phyloP scores from a whole-genome alignment of 2,888 invertebrate genomes.

The Cheilosia soror region DNA sequence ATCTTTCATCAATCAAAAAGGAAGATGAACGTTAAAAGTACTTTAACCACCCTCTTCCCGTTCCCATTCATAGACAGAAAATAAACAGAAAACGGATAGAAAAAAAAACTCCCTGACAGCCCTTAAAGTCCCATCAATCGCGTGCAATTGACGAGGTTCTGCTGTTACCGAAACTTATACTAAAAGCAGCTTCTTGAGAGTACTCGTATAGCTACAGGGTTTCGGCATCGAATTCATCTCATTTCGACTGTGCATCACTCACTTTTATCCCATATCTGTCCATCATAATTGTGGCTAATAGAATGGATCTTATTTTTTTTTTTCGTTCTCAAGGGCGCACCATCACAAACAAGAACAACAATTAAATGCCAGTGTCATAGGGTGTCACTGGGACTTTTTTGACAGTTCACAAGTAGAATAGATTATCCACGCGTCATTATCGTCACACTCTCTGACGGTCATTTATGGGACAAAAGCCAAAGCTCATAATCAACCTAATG shows the following conservation, averaged over 20 bases:
- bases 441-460: constrained; percentile 56
- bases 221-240: constrained; percentile 9
- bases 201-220: constrained; percentile 14
- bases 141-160: constrained; percentile 63
- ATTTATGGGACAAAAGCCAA: constrained; percentile 18
- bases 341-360: constrained; percentile 12
- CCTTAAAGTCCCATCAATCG: constrained; percentile 71
- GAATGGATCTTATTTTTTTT: constrained; percentile 56
- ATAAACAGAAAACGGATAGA: background rate
- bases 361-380: constrained; percentile 64
- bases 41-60: constrained; percentile 54
- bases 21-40: constrained; percentile 45
- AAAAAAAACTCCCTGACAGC: constrained; percentile 54
- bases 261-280: constrained; percentile 74
- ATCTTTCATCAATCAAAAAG: constrained; percentile 73
- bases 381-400: constrained; percentile 53
- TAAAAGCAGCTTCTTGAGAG: constrained; percentile 19
- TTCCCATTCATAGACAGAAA: constrained; percentile 30
- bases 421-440: constrained; percentile 64
- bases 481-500: background rate
- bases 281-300: constrained; percentile 72
- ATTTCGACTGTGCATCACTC: constrained; percentile 52
- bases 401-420: constrained; percentile 73
- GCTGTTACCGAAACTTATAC: constrained; percentile 38
- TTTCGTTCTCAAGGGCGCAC: constrained; percentile 29